These are phyloP conservation scores for Cassiopea xamachana DNA, from an alignment of 30 jellyfish, hydroid and myxozoan species.

Conservation along the genomic window DNA sequence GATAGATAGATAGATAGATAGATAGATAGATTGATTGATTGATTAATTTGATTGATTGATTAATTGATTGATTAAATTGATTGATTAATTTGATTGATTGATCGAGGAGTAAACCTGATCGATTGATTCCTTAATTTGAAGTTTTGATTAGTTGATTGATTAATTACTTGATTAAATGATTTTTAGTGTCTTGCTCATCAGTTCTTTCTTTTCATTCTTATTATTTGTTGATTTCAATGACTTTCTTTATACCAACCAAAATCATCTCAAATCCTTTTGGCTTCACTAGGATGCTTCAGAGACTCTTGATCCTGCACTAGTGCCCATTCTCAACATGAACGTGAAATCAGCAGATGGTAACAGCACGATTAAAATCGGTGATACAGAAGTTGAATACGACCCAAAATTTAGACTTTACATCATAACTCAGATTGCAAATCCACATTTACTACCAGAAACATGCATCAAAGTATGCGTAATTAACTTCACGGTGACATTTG, in stretches of 20 bases:
- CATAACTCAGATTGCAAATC: constrained; percentile 60
- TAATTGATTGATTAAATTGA: too few relatives aligned
- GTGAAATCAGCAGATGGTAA: constrained; percentile 22
- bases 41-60: not conserved
- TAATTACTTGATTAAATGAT: not conserved
- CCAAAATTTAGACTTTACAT: constrained; percentile 80
- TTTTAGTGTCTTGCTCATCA: too few relatives aligned
- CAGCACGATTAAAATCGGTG: constrained; percentile 63
- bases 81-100: not conserved
- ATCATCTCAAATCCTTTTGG: not conserved
- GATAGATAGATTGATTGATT: not conserved
- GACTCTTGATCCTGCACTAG: constrained; percentile 77
- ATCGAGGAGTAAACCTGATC: not conserved
- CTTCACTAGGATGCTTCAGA: constrained; percentile 76
- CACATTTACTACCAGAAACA: constrained; percentile 80
- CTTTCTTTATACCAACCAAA: not conserved
- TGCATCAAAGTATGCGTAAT: constrained; percentile 83
- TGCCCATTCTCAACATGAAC: constrained; percentile 74
- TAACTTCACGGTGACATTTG: constrained; percentile 85
- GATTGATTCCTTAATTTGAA: not conserved
- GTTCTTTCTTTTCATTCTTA: not conserved
- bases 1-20: too few relatives aligned
- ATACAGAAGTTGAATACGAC: constrained; percentile 77
- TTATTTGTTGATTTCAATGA: too few relatives aligned
- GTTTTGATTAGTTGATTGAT: not conserved